Evolutionary conservation across 2,797 vertebrate genomes (phyloP), one percentile per base, ranked within the genome.

Genomic region (Helicolenus hilgendorfi): DNA sequence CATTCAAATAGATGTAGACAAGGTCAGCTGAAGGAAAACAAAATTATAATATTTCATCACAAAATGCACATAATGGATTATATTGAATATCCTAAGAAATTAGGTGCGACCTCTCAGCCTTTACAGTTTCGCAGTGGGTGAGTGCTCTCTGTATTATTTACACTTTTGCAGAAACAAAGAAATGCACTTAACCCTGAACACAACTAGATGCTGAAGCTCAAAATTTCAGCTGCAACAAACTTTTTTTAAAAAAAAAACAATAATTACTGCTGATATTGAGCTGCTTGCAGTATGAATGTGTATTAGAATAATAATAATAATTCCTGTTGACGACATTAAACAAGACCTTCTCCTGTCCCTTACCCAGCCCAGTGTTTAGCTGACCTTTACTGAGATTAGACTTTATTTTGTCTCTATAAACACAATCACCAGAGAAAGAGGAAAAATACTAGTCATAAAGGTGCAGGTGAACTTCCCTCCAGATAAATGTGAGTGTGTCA

Each of bases 401-500:
- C 26, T 72, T 63, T 69, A 35, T 77, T 80, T 81, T 79, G 55
- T 87, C 38, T 75, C 15, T 74, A 38, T 83, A 84, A 81, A 77
- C 36, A 59, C 53, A 79, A 55, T 76, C 62, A 67, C 24, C 20
- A 31, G 27, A 88, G 13, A 77, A 85, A 77, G 63, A 71, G 77
- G 55, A 80, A 74, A 36, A 86, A 58, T 15, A 68, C 68, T 38
- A 33, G 56, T 80, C 38, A 86, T 69, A 82, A 87, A 78, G 18
- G 7, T 8, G 45, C 73, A 72, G 53, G 60, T 87, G 84, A 87
- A 78, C 24, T 69, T 35, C 74, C 69, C 71, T 59, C 5, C 27
- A 72, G 72, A 89, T 84, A 77, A 84, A 89, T 84, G 18, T 68
- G 45, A 82, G 71, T 26, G 49, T 82, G 85, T 90, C 86, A 83